Evolutionary conservation across 2,113 vertebrate species (phyloP).

Genomic region (Lynx canadensis): DNA sequence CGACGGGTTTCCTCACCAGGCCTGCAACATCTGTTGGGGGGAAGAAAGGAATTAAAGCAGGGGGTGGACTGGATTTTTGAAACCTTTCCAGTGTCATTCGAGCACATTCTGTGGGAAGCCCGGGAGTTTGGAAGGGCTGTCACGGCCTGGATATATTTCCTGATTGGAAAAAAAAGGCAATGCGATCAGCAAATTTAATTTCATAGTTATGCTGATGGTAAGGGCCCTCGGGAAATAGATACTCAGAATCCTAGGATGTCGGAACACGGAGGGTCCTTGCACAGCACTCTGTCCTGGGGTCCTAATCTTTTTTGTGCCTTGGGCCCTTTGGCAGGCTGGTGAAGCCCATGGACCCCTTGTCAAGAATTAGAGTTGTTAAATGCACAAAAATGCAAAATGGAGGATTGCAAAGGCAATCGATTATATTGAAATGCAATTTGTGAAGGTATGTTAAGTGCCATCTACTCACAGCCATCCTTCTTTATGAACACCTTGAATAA

Average conservation of each 20-base stretch:
- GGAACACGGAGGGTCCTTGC: background rate
- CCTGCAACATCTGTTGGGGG: conserved; percentile 65
- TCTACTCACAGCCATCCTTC: background rate
- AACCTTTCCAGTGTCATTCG: conserved; percentile 68
- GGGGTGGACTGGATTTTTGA: conserved; percentile 66
- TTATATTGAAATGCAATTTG: background rate
- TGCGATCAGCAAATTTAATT: conserved; percentile 72
- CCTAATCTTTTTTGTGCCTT: background rate
- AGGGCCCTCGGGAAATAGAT: background rate
- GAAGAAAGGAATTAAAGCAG: conserved; percentile 42
- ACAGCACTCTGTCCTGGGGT: background rate
- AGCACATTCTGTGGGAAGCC: conserved; percentile 75
- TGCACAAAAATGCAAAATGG: background rate
- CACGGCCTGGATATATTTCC: conserved; percentile 74
- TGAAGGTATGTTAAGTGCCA: background rate
- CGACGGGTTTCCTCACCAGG: conserved; percentile 1
- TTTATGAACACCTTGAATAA: background rate
- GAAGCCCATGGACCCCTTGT: background rate
- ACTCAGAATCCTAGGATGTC: background rate
- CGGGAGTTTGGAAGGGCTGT: conserved; percentile 68
- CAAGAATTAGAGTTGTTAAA: conserved; percentile 32
- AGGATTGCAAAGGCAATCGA: background rate
- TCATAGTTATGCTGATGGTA: conserved; percentile 39
- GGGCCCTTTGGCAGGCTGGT: background rate
- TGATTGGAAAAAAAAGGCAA: conserved; percentile 43